Conservation (phyloP, 1,140 invertebrate genomes). For the Drosophila nikananu region DNA sequence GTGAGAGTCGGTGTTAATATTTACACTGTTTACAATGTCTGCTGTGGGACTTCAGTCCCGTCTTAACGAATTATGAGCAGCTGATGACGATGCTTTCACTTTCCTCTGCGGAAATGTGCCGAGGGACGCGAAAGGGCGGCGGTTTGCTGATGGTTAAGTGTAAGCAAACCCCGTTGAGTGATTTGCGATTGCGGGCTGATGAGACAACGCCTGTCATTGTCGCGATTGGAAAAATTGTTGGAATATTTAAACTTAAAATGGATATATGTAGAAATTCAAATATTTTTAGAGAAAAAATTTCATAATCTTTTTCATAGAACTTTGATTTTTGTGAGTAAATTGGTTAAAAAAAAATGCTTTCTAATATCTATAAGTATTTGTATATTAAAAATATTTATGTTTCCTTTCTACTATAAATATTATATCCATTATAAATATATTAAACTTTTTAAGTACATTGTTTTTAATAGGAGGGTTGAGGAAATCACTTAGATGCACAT, state of each 20-base stretch:
- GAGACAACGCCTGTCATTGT: conserved; percentile 34
- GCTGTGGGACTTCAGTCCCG: conserved; percentile 19
- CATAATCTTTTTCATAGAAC: neutral
- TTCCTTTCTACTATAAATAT: too few species aligned
- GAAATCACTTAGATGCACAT: too few species aligned
- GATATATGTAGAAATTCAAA: neutral
- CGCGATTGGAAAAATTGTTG: neutral
- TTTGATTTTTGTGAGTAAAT: too few species aligned
- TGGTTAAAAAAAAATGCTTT: too few species aligned
- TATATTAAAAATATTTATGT: too few species aligned
- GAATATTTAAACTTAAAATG: neutral
- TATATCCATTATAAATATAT: too few species aligned
- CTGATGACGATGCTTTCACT: conserved; percentile 72
- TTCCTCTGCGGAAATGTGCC: conserved; percentile 62
- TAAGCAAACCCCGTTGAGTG: conserved; percentile 44
- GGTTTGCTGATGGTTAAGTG: conserved; percentile 14
- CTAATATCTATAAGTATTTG: too few species aligned
- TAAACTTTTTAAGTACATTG: neutral
- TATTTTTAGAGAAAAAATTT: neutral
- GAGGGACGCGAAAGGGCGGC: conserved; percentile 23
- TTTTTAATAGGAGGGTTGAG: neutral
- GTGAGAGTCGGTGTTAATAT: conserved; percentile 39
- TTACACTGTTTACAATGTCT: conserved; percentile 65
- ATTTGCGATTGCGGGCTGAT: conserved; percentile 40
- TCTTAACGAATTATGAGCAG: conserved; percentile 52